A percentile compares a stretch with the other conserved stretches of the same genome.
Conservation (phyloP, 2,888 invertebrate genomes). For the Acleris cristana region DNA sequence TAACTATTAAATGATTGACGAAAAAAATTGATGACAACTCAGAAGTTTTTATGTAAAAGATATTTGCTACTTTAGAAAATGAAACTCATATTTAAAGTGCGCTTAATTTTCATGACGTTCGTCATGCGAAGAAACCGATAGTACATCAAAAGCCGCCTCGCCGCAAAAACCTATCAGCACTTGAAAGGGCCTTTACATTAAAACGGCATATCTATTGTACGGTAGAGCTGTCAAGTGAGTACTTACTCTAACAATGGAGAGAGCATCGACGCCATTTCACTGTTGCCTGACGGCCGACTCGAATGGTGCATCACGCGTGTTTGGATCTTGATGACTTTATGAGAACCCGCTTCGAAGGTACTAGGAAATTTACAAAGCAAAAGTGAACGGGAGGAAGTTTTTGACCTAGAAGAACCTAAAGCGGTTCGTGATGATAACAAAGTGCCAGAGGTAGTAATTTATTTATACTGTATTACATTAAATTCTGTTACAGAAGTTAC, state of each 20-base stretch:
- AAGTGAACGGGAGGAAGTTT: conserved; percentile 1
- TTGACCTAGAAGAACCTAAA: background rate
- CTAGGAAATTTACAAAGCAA: background rate
- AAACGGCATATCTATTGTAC: conserved; percentile 28
- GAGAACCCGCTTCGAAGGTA: conserved; percentile 12
- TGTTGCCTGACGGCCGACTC: conserved; percentile 38
- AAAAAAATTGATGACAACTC: too few species aligned
- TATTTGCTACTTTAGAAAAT: too few species aligned
- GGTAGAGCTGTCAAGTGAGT: conserved; percentile 23
- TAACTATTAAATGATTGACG: too few species aligned
- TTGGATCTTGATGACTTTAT: conserved; percentile 40
- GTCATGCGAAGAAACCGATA: background rate
- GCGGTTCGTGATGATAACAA: background rate
- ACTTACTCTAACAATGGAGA: conserved; percentile 40
- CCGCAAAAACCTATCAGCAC: conserved; percentile 28
- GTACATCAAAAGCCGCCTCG: background rate
- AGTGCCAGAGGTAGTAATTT: too few species aligned
- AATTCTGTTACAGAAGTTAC: too few species aligned
- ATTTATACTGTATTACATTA: too few species aligned
- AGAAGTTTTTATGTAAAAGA: too few species aligned
- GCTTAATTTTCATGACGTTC: background rate
- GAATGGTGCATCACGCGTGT: conserved; percentile 39
- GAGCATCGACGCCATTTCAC: conserved; percentile 39
- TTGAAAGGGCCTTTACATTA: conserved; percentile 18
- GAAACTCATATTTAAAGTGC: background rate